These are phyloP conservation scores for Trachymyrmex cornetzi DNA, from an alignment of 1,140 invertebrate species.

Conservation along the genomic window DNA sequence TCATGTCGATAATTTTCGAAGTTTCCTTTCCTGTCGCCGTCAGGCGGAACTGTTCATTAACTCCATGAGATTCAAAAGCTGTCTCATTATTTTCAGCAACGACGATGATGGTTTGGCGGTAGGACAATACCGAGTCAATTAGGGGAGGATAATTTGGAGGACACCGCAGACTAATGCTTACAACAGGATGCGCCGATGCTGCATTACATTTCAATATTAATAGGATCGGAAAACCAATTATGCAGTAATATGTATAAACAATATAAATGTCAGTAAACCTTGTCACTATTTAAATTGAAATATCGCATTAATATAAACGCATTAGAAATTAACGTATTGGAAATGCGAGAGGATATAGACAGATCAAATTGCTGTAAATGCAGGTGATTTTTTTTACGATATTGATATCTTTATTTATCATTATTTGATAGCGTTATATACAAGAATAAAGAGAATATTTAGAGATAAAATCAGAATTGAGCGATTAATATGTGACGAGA, in stretches of 20 bases:
- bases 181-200: not conserved
- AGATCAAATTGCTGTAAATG: too few relatives aligned
- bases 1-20: slow-evolving; percentile 14
- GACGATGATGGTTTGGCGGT: not conserved
- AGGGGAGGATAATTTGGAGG: slow-evolving; percentile 17
- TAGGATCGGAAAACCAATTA: not conserved
- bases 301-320: not conserved
- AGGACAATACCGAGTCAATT: not conserved
- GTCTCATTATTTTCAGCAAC: not conserved
- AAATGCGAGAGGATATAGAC: not conserved
- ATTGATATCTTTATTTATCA: too few relatives aligned
- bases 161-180: not conserved
- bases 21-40: not conserved
- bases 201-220: slow-evolving; percentile 1
- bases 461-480: too few relatives aligned
- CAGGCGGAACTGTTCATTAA: not conserved
- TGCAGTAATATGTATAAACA: not conserved
- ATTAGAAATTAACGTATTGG: not conserved
- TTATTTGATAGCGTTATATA: too few relatives aligned
- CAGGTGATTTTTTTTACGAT: too few relatives aligned
- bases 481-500: not conserved
- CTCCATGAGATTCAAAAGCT: not conserved
- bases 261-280: slow-evolving; percentile 19
- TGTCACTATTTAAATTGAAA: slow-evolving; percentile 7
- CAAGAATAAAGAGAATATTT: too few relatives aligned